These are phyloP conservation scores for Panzeria rudis DNA, from an alignment of 2,888 invertebrate genomes.

Conservation along the genomic window DNA sequence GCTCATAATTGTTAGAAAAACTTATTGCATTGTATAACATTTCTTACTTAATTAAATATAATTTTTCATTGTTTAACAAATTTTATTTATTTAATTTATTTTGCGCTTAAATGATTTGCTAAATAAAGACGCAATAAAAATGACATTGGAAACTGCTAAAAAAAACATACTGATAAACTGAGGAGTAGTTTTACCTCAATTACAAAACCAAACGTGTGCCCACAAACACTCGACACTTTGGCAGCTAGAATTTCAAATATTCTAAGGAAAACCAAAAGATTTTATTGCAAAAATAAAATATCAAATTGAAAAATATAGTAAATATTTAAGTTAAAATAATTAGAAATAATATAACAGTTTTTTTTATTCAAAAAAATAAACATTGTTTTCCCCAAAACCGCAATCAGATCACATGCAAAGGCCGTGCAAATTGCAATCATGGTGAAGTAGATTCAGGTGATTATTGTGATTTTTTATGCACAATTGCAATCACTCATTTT, in stretches of 20 bases:
- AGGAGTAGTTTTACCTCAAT: slow-evolving; percentile 26
- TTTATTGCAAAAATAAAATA: neutral
- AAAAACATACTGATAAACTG: slow-evolving; percentile 25
- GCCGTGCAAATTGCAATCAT: slow-evolving; percentile 1
- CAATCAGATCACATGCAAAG: slow-evolving; percentile 36
- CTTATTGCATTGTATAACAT: slow-evolving; percentile 38
- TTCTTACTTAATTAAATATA: slow-evolving; percentile 44
- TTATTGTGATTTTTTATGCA: slow-evolving; percentile 9
- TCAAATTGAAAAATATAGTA: neutral
- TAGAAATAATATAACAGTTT: neutral
- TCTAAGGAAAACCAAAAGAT: slow-evolving; percentile 11
- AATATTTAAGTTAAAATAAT: neutral
- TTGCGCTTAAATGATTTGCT: slow-evolving; percentile 61
- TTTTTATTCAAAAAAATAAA: neutral
- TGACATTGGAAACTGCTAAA: slow-evolving; percentile 62
- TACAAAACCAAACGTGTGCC: slow-evolving; percentile 35
- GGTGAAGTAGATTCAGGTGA: neutral
- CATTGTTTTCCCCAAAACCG: neutral
- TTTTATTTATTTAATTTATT: slow-evolving; percentile 43
- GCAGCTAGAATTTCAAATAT: slow-evolving; percentile 18
- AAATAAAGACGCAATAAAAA: slow-evolving; percentile 65
- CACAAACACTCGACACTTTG: neutral
- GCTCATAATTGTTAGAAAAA: slow-evolving; percentile 32
- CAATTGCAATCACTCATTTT: slow-evolving; percentile 8
- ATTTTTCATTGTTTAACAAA: slow-evolving; percentile 27